These are phyloP conservation scores for Philypnodon macrostomus DNA, from an alignment of 2,797 vertebrate genomes.

Conservation along the genomic window DNA sequence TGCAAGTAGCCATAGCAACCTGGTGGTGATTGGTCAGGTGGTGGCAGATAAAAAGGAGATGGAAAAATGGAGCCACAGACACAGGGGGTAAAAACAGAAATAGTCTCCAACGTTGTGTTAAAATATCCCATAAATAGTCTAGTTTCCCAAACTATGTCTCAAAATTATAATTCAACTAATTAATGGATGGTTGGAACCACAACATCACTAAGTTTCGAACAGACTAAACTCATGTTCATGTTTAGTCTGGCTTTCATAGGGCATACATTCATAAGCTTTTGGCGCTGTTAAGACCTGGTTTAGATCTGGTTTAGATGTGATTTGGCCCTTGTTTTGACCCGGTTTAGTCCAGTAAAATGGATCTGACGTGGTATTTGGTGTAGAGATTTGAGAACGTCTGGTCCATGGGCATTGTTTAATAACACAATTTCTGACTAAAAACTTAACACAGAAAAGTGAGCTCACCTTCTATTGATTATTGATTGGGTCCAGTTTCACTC, in stretches of 20 bases:
- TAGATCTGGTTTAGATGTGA: no score
- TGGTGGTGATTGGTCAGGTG: conserved; percentile 58
- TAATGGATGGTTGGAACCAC: conserved; percentile 2
- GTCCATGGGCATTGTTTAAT: neutral
- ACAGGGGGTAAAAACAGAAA: conserved; percentile 11
- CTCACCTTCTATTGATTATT: neutral
- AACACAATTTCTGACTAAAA: neutral
- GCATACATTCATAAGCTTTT: no score
- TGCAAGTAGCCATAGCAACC: conserved; percentile 57
- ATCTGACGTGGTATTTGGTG: no score
- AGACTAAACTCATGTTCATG: neutral
- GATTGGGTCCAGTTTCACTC: conserved; percentile 7
- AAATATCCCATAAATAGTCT: neutral
- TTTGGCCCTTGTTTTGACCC: no score
- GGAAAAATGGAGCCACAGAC: neutral
- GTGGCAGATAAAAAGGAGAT: conserved; percentile 26
- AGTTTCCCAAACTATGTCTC: neutral
- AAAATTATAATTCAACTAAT: neutral
- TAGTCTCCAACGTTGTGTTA: neutral
- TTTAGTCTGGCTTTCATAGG: no score
- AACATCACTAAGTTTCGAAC: no score
- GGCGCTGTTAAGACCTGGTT: no score
- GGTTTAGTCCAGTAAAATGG: no score
- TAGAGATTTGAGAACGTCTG: no score
- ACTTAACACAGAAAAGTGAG: neutral